Percentiles rank a stretch among this genome's conserved stretches.
Evolutionary conservation across 2,113 vertebrate genomes (phyloP).

Genomic region (Eonycteris spelaea): DNA sequence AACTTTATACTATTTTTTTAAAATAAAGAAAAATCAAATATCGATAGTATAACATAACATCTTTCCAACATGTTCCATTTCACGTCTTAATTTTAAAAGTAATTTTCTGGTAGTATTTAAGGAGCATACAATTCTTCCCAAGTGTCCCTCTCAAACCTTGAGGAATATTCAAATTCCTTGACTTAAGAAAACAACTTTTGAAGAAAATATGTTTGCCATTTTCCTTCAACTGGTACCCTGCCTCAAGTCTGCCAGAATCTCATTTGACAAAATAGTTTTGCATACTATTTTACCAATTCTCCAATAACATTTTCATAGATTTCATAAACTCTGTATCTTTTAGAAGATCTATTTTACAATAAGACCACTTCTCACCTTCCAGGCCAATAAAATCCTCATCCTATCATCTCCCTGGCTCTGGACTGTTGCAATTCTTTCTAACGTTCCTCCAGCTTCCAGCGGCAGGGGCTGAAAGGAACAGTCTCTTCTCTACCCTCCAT

Average conservation of each 20-base stretch:
- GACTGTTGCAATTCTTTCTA: background rate
- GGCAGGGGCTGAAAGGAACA: background rate
- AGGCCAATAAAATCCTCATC: background rate
- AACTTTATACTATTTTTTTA: background rate
- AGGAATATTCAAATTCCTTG: background rate
- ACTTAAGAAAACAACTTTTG: background rate
- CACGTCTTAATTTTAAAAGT: background rate
- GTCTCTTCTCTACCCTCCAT: background rate
- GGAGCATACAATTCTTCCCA: background rate
- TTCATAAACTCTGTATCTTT: background rate
- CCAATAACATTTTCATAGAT: background rate
- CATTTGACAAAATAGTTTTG: background rate
- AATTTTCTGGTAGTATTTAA: background rate
- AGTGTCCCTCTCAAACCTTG: background rate
- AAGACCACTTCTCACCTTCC: background rate
- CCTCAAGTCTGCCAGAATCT: background rate
- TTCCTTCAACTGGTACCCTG: background rate
- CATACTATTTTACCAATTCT: background rate
- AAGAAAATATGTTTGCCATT: conserved; percentile 10
- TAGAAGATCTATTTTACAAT: background rate
- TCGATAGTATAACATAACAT: background rate
- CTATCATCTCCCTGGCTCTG: background rate
- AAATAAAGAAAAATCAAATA: conserved; percentile 18
- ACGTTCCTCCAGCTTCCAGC: background rate
- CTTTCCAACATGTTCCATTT: background rate